These are phyloP conservation scores for Thereva nobilitata DNA, from an alignment of 2,888 invertebrate species.

Conservation along the genomic window DNA sequence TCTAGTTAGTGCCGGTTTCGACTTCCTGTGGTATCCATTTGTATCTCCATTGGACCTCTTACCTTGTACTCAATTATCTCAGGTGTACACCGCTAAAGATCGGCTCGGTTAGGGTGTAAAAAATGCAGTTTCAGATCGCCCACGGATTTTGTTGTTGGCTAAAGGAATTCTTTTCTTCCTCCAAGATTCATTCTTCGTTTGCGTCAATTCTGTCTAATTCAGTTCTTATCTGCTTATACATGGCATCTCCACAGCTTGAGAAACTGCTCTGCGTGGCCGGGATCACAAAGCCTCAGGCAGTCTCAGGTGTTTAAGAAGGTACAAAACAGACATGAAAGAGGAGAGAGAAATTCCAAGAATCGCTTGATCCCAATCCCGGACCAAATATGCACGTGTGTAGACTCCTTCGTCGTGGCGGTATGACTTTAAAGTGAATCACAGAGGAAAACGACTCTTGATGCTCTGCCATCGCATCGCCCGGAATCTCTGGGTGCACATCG, in stretches of 20 bases:
- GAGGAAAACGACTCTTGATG: background rate
- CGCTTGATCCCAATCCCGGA: slow-evolving; percentile 29
- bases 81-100: slow-evolving; percentile 17
- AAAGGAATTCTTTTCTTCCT: slow-evolving; percentile 30
- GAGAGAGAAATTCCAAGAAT: slow-evolving; percentile 32
- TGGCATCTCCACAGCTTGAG: slow-evolving; percentile 1
- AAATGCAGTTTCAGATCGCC: background rate
- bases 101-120: background rate
- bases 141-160: slow-evolving; percentile 17
- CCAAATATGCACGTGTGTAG: slow-evolving; percentile 23
- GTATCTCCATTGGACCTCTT: background rate
- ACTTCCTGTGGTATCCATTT: no score
- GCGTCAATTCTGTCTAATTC: slow-evolving; percentile 35
- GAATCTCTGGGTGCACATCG: slow-evolving; percentile 22
- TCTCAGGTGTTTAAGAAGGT: slow-evolving; percentile 34
- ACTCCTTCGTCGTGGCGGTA: slow-evolving; percentile 16
- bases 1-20: no score
- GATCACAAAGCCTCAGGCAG: slow-evolving; percentile 19
- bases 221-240: slow-evolving; percentile 17
- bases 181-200: slow-evolving; percentile 20
- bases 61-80: slow-evolving; percentile 14
- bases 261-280: slow-evolving; percentile 17
- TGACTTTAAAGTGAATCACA: slow-evolving; percentile 16
- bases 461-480: slow-evolving; percentile 22
- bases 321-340: slow-evolving; percentile 14